Percentiles rank a stretch among this genome's conserved stretches.
These are phyloP conservation scores for Ecdyonurus torrentis DNA, from an alignment of 2,888 invertebrate genomes.

Conservation along the genomic window DNA sequence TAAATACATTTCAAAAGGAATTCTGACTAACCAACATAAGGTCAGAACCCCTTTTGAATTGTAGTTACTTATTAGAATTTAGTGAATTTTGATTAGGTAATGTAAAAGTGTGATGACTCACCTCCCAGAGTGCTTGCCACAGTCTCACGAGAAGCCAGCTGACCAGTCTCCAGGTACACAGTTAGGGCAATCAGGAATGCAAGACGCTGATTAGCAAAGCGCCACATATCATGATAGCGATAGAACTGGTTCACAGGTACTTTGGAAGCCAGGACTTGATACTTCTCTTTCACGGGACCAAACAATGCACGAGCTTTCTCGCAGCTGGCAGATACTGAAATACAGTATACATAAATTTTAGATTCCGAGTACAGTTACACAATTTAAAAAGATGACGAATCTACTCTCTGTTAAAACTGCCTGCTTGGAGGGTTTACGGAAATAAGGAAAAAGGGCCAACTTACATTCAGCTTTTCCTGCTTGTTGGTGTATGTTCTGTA, in stretches of 20 bases:
- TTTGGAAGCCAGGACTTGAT: slow-evolving; percentile 40
- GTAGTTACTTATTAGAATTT: slow-evolving; percentile 7
- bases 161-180: slow-evolving; percentile 62
- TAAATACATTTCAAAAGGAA: too few species aligned
- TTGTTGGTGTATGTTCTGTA: slow-evolving; percentile 68
- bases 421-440: slow-evolving; percentile 4
- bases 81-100: slow-evolving; percentile 8
- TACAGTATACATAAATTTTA: neutral
- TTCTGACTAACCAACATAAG: too few species aligned
- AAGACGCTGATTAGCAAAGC: slow-evolving; percentile 60
- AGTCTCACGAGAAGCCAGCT: slow-evolving; percentile 54
- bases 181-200: slow-evolving; percentile 62
- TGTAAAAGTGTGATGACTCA: slow-evolving; percentile 30
- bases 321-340: slow-evolving; percentile 42
- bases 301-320: slow-evolving; percentile 45
- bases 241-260: slow-evolving; percentile 68
- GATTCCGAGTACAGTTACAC: slow-evolving; percentile 4
- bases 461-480: slow-evolving; percentile 47
- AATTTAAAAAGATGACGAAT: slow-evolving; percentile 9
- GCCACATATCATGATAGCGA: slow-evolving; percentile 79
- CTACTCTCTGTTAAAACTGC: neutral
- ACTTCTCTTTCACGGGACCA: slow-evolving; percentile 44
- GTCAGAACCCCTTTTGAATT: too few species aligned
- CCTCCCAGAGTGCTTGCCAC: slow-evolving; percentile 63
- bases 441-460: slow-evolving; percentile 18